Evolutionary conservation across 2,888 invertebrate species (phyloP), one percentile per base, ranked within the genome.

Genomic region (Trichopoda pennipes): DNA sequence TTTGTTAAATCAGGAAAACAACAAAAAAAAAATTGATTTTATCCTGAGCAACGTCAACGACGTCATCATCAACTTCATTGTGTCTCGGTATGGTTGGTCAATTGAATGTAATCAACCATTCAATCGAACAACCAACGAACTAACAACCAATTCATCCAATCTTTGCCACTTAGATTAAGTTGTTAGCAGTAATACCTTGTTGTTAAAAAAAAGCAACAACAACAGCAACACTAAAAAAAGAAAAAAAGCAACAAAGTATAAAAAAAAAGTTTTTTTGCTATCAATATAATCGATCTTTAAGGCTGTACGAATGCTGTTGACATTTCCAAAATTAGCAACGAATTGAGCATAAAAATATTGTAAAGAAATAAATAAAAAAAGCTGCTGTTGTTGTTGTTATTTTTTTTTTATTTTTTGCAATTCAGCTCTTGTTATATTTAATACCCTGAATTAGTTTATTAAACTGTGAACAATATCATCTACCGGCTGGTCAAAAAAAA

Each of bases 231-330:
- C n/a, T n/a, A n/a, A 10, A 53, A 8, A 32, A 19, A 47, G 47
- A 56, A 32, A 7, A 23, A 44, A 42, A 42, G 16, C 17, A 58
- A 12, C 17, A 58, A 42, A 28, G 6, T 28, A 28, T 60, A 23
- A 23, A 14, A 66, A 42, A 23, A 64, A 60, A 23, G n/a, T n/a
- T n/a, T n/a, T n/a, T 70, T 56, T 77, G 38, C 75, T 88, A 88
- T 88, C 88, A 86, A 80, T 85, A 86, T 88, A 88, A 88, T 88
- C 88, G 88, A 89, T 88, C 88, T 88, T 86, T 84, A 83, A 85
- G 72, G 74, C 76, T 61, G 61, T 49, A 55, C 61, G 86, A 85
- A 84, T 88, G 88, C 86, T 85, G 87, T 86, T 88, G 88, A 88
- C 88, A 88, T 89, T 75, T 79, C 63, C 72, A 72, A 82, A 82